Evolutionary conservation across 1,140 invertebrate species (phyloP), one percentile per base, ranked within the genome.

Genomic region (Micrasema minimum): DNA sequence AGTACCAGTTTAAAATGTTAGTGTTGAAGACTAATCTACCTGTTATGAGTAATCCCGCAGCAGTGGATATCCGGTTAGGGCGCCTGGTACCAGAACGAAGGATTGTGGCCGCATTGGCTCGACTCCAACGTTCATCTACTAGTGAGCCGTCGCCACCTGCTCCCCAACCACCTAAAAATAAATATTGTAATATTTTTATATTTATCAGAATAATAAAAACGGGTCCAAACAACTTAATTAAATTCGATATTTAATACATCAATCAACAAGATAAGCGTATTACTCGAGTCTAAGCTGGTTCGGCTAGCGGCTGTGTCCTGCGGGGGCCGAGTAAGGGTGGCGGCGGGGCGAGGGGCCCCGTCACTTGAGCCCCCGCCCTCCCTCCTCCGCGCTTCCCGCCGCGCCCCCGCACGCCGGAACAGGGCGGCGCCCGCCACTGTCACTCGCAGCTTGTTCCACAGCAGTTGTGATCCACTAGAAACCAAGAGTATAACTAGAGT

Each of bases 391-490:
- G 82, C 80, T 45, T 75, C 73, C 6, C 82, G 37, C 50, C 78
- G 78, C 7, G 80, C 88, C 1, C 91, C 92, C 22, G 92, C 92
- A 71, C 88, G 88, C 26, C 91, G 88, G 78, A 95, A 94, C 72
- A 95, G 86, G n/a, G 95, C 93, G 1, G 96, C 93, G 2, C 94
- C 96, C 61, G 94, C 83, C 14, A 98, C 92, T 0, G 96, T 94
- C 80, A 97, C 96, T 72, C 96, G 90, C 16, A 98, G 84, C 82
- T 97, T 97, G 79, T 94, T 96, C 97, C 97, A 98, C 77, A 96
- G 87, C 7, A 96, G 78, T 77, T 95, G 91, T 75, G 92, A 90
- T 35, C 86, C 85, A 71, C 85, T 86, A 41, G 35, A 71, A 53
- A 37, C 26, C 26, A 7, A 31, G 26, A 31, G 7, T 31, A 31